Conservation (phyloP, 2,888 invertebrate species). For the Sipunculus nudus region DNA sequence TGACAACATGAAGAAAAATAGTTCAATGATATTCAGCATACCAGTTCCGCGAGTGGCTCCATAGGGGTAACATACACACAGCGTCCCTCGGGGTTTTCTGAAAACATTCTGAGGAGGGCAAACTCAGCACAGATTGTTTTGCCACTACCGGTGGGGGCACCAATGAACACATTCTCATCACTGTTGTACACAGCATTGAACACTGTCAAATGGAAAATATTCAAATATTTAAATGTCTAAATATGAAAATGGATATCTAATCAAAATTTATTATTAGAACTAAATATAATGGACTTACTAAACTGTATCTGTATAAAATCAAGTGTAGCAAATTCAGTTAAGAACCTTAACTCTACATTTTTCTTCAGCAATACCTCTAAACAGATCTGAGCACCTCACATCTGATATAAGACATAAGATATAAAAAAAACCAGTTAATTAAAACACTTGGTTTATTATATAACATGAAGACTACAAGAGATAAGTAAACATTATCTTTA, state of each 20-base stretch:
- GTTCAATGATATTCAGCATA: conserved; percentile 38
- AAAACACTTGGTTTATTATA: no score
- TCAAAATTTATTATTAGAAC: no score
- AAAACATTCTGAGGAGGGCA: conserved; percentile 83
- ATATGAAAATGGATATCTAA: conserved; percentile 2
- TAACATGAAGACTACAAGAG: no score
- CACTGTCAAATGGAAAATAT: conserved; percentile 70
- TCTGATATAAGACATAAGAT: no score
- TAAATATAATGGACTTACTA: neutral
- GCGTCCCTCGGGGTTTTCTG: conserved; percentile 70
- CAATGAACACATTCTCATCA: conserved; percentile 96
- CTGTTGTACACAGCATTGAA: conserved; percentile 98
- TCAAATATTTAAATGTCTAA: no score
- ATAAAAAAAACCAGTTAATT: no score
- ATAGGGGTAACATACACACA: conserved; percentile 95
- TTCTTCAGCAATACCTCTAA: no score
- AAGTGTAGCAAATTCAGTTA: no score
- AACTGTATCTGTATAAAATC: neutral
- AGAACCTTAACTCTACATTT: no score
- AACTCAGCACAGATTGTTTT: conserved; percentile 97
- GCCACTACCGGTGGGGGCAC: conserved; percentile 69
- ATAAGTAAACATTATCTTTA: no score
- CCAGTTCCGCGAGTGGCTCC: conserved; percentile 83
- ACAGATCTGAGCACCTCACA: no score
- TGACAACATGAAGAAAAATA: no score